Evolutionary conservation across 2,797 vertebrate genomes (phyloP).

Genomic region (Zalophus californianus): DNA sequence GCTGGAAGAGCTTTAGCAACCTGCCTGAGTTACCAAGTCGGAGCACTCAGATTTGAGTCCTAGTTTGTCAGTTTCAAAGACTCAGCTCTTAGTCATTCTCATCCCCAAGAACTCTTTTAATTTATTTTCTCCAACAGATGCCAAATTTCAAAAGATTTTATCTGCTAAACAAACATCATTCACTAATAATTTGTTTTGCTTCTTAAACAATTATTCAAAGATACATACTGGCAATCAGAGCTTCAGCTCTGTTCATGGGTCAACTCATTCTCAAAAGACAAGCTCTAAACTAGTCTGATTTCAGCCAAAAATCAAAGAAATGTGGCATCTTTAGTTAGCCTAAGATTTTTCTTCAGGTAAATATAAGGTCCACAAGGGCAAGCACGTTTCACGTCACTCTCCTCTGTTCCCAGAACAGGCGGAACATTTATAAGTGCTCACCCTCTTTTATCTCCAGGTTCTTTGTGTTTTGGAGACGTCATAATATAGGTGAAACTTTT

Average conservation of each 20-base stretch:
- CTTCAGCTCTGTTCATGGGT: not conserved
- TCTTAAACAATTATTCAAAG: constrained; percentile 20
- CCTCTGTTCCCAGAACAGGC: not conserved
- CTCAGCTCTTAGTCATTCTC: not conserved
- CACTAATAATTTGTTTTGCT: constrained; percentile 35
- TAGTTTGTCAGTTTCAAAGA: not conserved
- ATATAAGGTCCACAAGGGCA: not conserved
- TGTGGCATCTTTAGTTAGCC: not conserved
- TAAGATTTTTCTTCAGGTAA: not conserved
- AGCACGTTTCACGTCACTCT: not conserved
- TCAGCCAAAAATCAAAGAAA: constrained; percentile 34
- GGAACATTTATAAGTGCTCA: not conserved
- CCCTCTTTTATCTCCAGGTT: not conserved
- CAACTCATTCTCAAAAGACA: not conserved
- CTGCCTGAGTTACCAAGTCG: not conserved
- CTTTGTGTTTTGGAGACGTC: not conserved
- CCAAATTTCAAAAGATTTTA: constrained; percentile 40
- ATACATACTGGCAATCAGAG: constrained; percentile 1
- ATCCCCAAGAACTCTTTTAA: not conserved
- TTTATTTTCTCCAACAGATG: constrained; percentile 28
- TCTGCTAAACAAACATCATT: not conserved
- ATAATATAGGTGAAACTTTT: not conserved
- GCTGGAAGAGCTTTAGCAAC: not conserved
- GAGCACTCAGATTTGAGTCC: not conserved
- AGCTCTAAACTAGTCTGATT: not conserved